A percentile compares a stretch with the other conserved stretches of the same genome.
These are phyloP conservation scores for Grus americana DNA, from an alignment of 2,113 vertebrate species.

Conservation along the genomic window DNA sequence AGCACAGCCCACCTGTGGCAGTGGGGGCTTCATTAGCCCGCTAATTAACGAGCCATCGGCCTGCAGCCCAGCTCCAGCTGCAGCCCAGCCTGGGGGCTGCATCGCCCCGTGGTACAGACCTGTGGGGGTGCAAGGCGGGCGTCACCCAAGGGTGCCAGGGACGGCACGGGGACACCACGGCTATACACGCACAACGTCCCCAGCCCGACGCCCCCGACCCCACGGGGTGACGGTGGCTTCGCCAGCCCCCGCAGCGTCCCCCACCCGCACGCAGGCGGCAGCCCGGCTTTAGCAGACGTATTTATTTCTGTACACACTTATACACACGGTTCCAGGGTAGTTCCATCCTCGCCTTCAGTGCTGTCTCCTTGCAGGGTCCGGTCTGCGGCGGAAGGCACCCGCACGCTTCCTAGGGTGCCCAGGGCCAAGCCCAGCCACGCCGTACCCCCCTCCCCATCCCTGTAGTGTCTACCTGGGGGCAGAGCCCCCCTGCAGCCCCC, in stretches of 20 bases:
- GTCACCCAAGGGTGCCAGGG: background rate
- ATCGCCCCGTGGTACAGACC: rapidly evolving
- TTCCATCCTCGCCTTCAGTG: background rate
- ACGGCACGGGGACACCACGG: rapidly evolving
- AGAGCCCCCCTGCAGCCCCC: background rate
- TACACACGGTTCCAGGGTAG: slow-evolving; percentile 39
- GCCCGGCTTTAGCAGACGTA: slow-evolving; percentile 26
- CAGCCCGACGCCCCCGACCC: rapidly evolving
- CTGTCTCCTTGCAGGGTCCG: background rate
- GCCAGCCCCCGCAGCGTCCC: background rate
- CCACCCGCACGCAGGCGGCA: background rate
- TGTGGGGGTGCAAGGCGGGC: background rate
- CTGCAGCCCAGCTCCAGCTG: background rate
- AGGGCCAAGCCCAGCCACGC: background rate
- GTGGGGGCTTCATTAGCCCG: background rate
- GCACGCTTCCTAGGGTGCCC: background rate
- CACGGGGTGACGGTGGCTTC: rapidly evolving
- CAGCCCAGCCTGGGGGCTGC: background rate
- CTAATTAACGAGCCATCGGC: background rate
- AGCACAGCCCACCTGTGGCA: background rate
- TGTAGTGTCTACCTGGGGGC: background rate
- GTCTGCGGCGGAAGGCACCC: background rate
- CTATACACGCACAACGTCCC: rapidly evolving
- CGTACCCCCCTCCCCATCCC: background rate
- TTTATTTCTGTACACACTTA: slow-evolving; percentile 74